A percentile compares a stretch with the other conserved stretches of the same genome.
phyloP scores from a whole-genome alignment of 2,797 vertebrate species.

The Sebastes cheni region DNA sequence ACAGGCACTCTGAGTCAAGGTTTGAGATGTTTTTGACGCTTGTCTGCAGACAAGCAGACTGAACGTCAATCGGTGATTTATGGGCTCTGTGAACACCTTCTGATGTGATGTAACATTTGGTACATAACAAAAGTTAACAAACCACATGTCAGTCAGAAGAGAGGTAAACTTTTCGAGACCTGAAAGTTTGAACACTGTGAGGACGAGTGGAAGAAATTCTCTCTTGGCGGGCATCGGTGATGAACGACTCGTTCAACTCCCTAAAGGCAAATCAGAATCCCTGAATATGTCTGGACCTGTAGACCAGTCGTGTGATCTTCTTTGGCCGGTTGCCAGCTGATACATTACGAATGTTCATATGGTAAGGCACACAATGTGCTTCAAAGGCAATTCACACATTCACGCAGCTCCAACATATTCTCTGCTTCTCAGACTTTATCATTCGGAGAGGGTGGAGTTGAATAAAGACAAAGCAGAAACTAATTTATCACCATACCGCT shows the following conservation, averaged over 20 bases:
- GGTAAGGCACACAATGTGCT: not conserved
- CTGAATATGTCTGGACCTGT: conserved; percentile 45
- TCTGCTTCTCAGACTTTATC: conserved; percentile 50
- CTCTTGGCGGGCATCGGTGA: not conserved
- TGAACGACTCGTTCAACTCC: conserved; percentile 24
- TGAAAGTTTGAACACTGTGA: not conserved
- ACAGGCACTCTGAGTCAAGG: not conserved
- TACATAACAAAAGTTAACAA: not conserved
- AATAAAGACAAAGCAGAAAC: conserved; percentile 49
- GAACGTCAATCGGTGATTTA: not conserved
- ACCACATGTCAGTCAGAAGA: not conserved
- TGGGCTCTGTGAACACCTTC: not conserved
- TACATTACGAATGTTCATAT: not conserved
- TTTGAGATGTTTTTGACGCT: not conserved
- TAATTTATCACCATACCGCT: conserved; percentile 54
- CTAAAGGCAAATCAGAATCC: conserved; percentile 35
- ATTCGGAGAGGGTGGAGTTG: not conserved
- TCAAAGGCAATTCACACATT: not conserved
- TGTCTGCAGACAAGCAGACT: not conserved
- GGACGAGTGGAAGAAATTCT: not conserved
- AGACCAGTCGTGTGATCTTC: conserved; percentile 1
- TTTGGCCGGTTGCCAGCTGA: not conserved
- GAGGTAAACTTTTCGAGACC: not conserved
- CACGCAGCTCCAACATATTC: conserved; percentile 1
- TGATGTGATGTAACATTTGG: not conserved